Base-by-base conservation (phyloP, 2,888 invertebrate genomes). In the Lepidocyrtinus sp. region DNA sequence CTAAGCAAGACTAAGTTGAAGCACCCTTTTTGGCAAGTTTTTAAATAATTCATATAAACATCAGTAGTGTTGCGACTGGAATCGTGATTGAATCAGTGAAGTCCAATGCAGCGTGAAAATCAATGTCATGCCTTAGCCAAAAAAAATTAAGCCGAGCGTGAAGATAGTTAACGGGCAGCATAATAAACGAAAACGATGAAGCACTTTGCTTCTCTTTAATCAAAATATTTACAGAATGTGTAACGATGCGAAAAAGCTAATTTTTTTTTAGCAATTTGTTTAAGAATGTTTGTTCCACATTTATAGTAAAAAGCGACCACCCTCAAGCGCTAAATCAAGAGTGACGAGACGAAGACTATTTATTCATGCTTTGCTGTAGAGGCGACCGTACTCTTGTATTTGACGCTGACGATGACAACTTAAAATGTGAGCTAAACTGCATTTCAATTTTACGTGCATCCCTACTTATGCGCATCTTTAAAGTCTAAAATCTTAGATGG, bases 291-390 rank as follows among this genome's bases (percentile, higher is more conserved):
- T 63, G 63, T 72, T 45, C 64, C 26, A 72, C 46, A 72, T 72
- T 64, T 55, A 50, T 9, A 25, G 61, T 27, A 27, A 61, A 68
- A 75, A 75, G 50, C 62, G 75, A 75, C 75, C 75, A 75, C 75
- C 75, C 75, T 75, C 46, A 75, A 75, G 75, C 68, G 75, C 75
- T 75, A 75, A 69, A 63, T 75, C 75, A 75, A 63, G 61, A 69
- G 69, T 63, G 75, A 75, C 55, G 55, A 75, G 21, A 75, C 45
- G 3, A 24, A 55, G 27, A 15, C 12, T 15, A 68, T 50, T 68
- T 67, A 15, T 19, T 50, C 15, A 50, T 50, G 12, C 50, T 46
- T 25, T 36, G 55, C 55, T 36, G 36, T 36, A 50, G 15, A 15
- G 74, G 26, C 75, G 46, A 69, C n/a, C n/a, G n/a, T n/a, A n/a